phyloP scores from a whole-genome alignment of 2,888 invertebrate species.

The Thereva nobilitata region DNA sequence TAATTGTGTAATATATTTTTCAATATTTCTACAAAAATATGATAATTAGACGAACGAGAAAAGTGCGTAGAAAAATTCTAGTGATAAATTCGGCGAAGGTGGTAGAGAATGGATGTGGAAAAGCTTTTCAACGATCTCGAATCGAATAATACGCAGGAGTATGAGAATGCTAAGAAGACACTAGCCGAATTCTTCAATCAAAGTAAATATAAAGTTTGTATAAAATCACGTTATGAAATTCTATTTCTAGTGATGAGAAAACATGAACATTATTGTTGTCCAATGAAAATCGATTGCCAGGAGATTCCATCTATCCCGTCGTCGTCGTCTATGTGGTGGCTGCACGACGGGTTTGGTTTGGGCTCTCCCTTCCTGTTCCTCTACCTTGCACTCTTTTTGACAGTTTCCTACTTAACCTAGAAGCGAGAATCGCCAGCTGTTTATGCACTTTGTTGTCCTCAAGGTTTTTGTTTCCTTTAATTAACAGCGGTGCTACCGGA shows the following conservation, averaged over 20 bases:
- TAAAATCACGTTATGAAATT: background rate
- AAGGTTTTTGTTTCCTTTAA: too few species aligned
- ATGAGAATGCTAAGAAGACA: conserved; percentile 70
- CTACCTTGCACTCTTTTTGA: too few species aligned
- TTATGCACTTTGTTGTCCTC: too few species aligned
- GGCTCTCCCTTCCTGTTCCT: too few species aligned
- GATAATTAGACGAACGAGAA: conserved; percentile 45
- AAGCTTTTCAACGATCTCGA: conserved; percentile 70
- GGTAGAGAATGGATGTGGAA: conserved; percentile 53
- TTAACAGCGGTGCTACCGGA: too few species aligned
- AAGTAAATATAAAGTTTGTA: conserved; percentile 61
- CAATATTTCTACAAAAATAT: conserved; percentile 43
- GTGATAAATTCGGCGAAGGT: conserved; percentile 44
- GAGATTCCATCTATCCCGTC: too few species aligned
- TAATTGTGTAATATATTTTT: conserved; percentile 24
- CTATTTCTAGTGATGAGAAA: too few species aligned
- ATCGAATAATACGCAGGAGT: conserved; percentile 68
- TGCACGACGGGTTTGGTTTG: too few species aligned
- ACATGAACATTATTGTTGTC: background rate
- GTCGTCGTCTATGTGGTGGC: too few species aligned
- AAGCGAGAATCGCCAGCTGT: too few species aligned
- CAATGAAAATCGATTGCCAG: conserved; percentile 22
- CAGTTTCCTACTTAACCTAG: too few species aligned
- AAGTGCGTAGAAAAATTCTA: conserved; percentile 47
- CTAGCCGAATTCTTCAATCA: conserved; percentile 72